Percentiles rank a stretch among this genome's conserved stretches.
Conservation (phyloP, 2,113 vertebrate species). For the Myrmophylax atrothorax region DNA sequence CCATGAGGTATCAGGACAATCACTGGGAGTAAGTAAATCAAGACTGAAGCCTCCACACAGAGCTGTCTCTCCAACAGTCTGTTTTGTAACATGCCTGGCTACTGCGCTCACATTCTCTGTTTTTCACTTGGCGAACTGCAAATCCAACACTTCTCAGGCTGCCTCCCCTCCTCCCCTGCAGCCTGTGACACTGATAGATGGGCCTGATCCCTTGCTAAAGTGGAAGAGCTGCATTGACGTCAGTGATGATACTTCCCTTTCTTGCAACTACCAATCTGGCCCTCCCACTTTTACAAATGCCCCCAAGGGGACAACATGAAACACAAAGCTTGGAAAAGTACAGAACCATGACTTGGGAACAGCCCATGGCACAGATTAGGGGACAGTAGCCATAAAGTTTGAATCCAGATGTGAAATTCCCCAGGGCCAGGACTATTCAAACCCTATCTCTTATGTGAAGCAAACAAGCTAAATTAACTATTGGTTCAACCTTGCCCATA, state of each 20-base stretch:
- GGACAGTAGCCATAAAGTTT: slow-evolving; percentile 65
- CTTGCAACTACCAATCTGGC: slow-evolving; percentile 50
- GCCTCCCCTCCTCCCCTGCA: slow-evolving; percentile 40
- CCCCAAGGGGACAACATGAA: slow-evolving; percentile 48
- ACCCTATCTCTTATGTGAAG: background rate
- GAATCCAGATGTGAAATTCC: slow-evolving; percentile 63
- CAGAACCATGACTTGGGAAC: slow-evolving; percentile 51
- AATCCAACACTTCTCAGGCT: slow-evolving; percentile 44
- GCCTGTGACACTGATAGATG: slow-evolving; percentile 1
- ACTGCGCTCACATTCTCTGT: background rate
- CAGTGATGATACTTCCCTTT: slow-evolving; percentile 44
- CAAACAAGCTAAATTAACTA: slow-evolving; percentile 46
- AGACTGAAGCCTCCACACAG: slow-evolving; percentile 21
- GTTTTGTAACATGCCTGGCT: slow-evolving; percentile 46
- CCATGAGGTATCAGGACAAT: background rate
- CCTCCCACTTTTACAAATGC: slow-evolving; percentile 45
- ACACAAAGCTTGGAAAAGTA: slow-evolving; percentile 65
- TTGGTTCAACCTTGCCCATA: slow-evolving; percentile 24
- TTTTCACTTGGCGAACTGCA: slow-evolving; percentile 41
- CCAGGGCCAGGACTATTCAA: slow-evolving; percentile 39
- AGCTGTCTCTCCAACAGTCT: slow-evolving; percentile 25
- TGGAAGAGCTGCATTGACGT: slow-evolving; percentile 56
- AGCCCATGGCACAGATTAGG: slow-evolving; percentile 54
- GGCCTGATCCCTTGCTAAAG: slow-evolving; percentile 40
- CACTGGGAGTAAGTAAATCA: slow-evolving; percentile 45